Base-by-base conservation (phyloP, 1,140 invertebrate species). In the Aphelinus certus region DNA sequence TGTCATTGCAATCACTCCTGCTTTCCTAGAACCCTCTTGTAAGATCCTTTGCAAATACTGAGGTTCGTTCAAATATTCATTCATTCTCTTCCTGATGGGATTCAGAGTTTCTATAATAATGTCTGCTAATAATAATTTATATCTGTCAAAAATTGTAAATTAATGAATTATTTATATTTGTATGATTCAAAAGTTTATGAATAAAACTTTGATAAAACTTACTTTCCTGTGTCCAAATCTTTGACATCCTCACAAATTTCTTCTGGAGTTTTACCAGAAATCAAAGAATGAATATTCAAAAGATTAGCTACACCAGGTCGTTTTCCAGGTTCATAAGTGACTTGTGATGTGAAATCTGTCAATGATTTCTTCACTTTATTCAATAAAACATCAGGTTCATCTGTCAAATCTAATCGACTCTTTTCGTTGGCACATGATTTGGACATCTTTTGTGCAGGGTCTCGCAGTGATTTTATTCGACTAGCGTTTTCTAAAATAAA, bases 391-490 rank as follows among this genome's bases (percentile, higher is more conserved):
- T 97, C 95, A 0, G 95, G 92, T 1, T 90, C 82, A 86, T 99
- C 97, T 43, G 88, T 92, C 1, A 99, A 83, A 68, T 94, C 90
- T 63, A 99, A 95, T 69, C 94, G 88, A 75, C 93, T 93, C 81
- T 92, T 94, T 1, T 89, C 80, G 89, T 96, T 93, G 0, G 87
- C 77, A 79, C 97, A 94, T 0, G 98, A 99, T 88, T 99, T 99
- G 4, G 98, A 99, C 98, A 99, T 99, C 89, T 99, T 99, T 81
- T 95, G 94, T 0, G 82, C 81, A 1, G 97, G 95, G 82, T 97
- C 92, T 55, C 95, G 89, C 10, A 98, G 86, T 84, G 95, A 97
- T 81, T 92, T 92, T 42, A 98, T 88, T 57, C 95, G 88, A 74
- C 89, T 89, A 48, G 88, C 88, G 55, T 90, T 89, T 43, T 90